Base-by-base conservation (phyloP, 2,888 invertebrate genomes). In the Empis livida region DNA sequence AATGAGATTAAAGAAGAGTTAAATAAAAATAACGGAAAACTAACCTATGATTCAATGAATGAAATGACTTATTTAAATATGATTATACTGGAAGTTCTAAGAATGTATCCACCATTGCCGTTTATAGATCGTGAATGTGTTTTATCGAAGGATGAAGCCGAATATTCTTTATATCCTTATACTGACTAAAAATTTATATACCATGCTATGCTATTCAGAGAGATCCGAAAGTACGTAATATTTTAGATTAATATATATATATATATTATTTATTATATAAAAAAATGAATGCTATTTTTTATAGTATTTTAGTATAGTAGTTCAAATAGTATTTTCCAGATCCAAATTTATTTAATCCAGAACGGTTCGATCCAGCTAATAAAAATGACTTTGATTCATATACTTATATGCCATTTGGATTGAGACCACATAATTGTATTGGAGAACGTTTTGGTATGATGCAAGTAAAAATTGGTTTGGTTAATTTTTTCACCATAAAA, bases 11-110 rank as follows among this genome's bases (percentile, higher is more conserved):
- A 65, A 38, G 55, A 62, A 4, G 61, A 63, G 0, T 42, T 70
- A 9, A 13, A 57, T 2, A 59, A 61, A 20, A 60, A 63, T 16
- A 58, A 62, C 2, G 57, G 57, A 31, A 57, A 58, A 31, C 23
- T 73, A 11, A 63, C 63, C 1, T 72, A 72, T 50, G 71, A 73
- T 16, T 59, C 58, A n/a, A 56, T 74, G 10, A 56, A 59, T n/a
- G 59, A 68, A 10, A 58, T 74, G 64, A 57, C 61, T 43, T 73
- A 73, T 54, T 56, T 74, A 23, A 59, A 64, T 49, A 70, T 67
- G 68, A 72, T 72, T 5, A 50, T 65, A 2, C 60, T 64, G 44
- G 70, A 70, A 51, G 59, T 59, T 2, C 45, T 70, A 17, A 61
- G 70, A 5, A 41, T 68, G 45, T 70, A 68, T 55, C 68, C 70